Percentiles rank a stretch among this genome's conserved stretches.
phyloP scores from a whole-genome alignment of 1,140 invertebrate species.

The Apocrypta bakeri region DNA sequence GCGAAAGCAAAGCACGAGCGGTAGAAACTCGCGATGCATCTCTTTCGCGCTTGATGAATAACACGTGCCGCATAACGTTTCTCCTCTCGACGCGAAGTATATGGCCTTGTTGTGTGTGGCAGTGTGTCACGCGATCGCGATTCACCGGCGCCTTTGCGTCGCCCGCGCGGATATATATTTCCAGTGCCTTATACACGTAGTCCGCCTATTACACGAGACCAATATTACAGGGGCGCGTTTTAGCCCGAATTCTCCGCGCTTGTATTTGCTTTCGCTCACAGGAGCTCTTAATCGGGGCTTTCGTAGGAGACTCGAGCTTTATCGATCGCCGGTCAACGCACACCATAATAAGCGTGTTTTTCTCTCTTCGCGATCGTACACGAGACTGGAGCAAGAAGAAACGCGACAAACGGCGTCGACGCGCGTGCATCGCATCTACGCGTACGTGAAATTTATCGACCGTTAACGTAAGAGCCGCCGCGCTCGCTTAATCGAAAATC shows the following conservation, averaged over 20 bases:
- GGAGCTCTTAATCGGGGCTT: too few relatives aligned
- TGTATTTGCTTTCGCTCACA: constrained; percentile 1
- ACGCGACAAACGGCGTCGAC: too few relatives aligned
- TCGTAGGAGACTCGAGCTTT: too few relatives aligned
- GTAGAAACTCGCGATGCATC: constrained; percentile 33
- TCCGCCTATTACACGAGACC: too few relatives aligned
- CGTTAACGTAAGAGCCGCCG: too few relatives aligned
- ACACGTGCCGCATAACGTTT: neutral
- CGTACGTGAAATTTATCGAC: too few relatives aligned
- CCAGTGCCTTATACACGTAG: neutral
- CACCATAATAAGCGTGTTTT: too few relatives aligned
- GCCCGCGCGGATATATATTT: neutral
- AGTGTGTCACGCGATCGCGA: constrained; percentile 59
- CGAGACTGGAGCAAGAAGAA: too few relatives aligned
- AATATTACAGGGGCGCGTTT: constrained; percentile 4
- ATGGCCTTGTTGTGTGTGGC: constrained; percentile 39
- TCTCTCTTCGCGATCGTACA: too few relatives aligned
- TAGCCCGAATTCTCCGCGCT: neutral
- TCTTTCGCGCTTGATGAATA: constrained; percentile 11
- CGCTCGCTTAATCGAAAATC: too few relatives aligned
- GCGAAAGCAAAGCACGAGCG: neutral
- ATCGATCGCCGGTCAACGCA: too few relatives aligned
- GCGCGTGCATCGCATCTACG: too few relatives aligned
- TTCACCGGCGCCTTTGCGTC: constrained; percentile 50
- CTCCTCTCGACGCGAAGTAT: neutral